Base-by-base conservation (phyloP, 2,113 vertebrate genomes). In the Clupea harengus region DNA sequence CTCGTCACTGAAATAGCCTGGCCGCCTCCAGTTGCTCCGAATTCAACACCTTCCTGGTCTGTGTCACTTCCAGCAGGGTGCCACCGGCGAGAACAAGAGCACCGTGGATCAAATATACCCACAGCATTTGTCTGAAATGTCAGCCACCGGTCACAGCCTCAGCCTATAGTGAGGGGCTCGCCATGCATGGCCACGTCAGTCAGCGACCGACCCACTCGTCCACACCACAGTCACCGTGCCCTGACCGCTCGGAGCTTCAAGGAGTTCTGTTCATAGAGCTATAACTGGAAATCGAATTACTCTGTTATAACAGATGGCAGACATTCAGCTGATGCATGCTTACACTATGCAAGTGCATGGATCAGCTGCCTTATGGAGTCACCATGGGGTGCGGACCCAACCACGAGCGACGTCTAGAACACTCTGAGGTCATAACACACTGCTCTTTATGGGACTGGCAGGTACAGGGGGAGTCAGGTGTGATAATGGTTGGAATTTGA, bases 91-190 rank as follows among this genome's bases (percentile, higher is more conserved):
- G 22, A 6, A 46, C 15, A 49, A 47, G 64, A 72, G 64, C 28
- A 7, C 18, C 64, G 25, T 32, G 25, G 64, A 72, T 72, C 64
- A 72, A 72, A 72, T 72, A 32, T 72, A 32, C 64, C 64, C 10
- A 25, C 64, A 72, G 9, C 64, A 72, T 72, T 72, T 32, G 64
- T 72, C 64, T 28, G 25, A 72, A 83, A 67, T 86, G 84, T 86
- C 78, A 84, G 45, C 72, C 9, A 13, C 52, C 4, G 57, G 46
- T 81, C 44, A 57, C 25, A 3, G 80, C 5, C 4, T n/a, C n/a
- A n/a, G n/a, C n/a, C 45, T 13, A 83, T 47, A 3, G 50, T 47
- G 57, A 52, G 89, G 72, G 89, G 72, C 89, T 25, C 13, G 39
- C 82, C 60, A 82, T 78, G 57, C 46, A 17, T 75, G 15, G 44